A percentile compares a stretch with the other conserved stretches of the same genome.
These are phyloP conservation scores for Rutpela maculata DNA, from an alignment of 2,888 invertebrate species.

Conservation along the genomic window DNA sequence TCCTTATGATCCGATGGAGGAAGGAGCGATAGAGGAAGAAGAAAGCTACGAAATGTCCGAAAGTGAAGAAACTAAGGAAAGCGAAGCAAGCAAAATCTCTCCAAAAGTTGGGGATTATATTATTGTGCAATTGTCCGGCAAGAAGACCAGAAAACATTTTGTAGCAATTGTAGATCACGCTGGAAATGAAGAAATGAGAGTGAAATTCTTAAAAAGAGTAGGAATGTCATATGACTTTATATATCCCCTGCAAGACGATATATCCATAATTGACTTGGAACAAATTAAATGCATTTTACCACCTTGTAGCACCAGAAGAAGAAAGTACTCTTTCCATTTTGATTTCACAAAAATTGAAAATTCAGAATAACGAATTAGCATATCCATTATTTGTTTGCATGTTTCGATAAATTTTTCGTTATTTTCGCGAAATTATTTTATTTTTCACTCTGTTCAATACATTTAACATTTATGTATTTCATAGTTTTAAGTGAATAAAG, in stretches of 20 bases:
- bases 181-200: conserved; percentile 14
- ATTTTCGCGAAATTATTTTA: background rate
- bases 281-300: conserved; percentile 11
- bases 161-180: conserved; percentile 15
- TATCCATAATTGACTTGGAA: background rate
- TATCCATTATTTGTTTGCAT: conserved; percentile 4
- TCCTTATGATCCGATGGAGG: conserved; percentile 19
- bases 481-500: conserved; percentile 6
- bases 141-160: conserved; percentile 25
- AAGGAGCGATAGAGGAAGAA: conserved; percentile 17
- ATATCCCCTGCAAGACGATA: conserved; percentile 24
- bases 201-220: too few relatives aligned
- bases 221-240: background rate
- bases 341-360: conserved; percentile 14
- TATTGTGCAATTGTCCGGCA: conserved; percentile 26
- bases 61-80: conserved; percentile 20
- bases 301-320: conserved; percentile 16
- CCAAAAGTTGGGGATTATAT: conserved; percentile 30
- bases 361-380: conserved; percentile 12
- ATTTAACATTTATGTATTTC: conserved; percentile 7
- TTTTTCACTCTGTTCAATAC: background rate
- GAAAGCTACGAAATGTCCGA: conserved; percentile 11
- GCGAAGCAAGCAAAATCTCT: conserved; percentile 13
- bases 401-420: conserved; percentile 2
- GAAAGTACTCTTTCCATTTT: conserved; percentile 27